A percentile compares a stretch with the other conserved stretches of the same genome.
Evolutionary conservation across 2,797 vertebrate species (phyloP).

Genomic region (Pantherophis vulpinus): DNA sequence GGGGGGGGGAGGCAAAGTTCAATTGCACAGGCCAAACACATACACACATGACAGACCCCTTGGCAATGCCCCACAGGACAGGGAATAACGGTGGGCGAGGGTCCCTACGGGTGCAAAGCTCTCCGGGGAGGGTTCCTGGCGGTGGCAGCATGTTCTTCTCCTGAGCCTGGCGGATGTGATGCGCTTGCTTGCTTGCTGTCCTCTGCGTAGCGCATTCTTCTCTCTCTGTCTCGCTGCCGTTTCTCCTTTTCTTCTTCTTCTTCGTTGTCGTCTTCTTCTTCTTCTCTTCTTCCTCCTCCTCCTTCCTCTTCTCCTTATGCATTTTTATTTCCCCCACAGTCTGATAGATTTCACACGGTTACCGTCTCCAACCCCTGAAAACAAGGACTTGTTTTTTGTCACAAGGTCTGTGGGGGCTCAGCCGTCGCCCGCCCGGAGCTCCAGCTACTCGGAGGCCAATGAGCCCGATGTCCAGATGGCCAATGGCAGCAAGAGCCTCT

Average conservation of each 20-base stretch:
- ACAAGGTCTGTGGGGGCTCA: constrained; percentile 94
- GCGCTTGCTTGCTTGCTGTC: not conserved
- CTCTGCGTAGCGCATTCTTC: constrained; percentile 60
- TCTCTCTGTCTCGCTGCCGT: constrained; percentile 28
- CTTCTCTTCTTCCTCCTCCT: constrained; percentile 42
- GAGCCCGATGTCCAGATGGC: constrained; percentile 92
- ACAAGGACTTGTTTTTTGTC: constrained; percentile 99
- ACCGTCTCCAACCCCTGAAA: constrained; percentile 98
- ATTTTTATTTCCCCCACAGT: constrained; percentile 78
- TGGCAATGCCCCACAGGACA: no score
- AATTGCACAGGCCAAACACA: not conserved
- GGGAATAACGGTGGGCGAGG: not conserved
- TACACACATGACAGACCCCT: no score
- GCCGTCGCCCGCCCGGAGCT: constrained; percentile 95
- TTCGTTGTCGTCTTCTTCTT: constrained; percentile 2
- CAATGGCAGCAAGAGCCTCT: constrained; percentile 95
- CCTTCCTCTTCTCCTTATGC: constrained; percentile 68
- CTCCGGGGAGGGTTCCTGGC: not conserved
- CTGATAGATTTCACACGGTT: constrained; percentile 97
- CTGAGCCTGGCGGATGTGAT: not conserved
- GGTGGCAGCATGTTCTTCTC: not conserved
- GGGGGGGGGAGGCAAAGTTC: constrained; percentile 42
- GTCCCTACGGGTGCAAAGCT: not conserved
- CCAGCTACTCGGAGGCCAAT: constrained; percentile 98
- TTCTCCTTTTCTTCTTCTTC: constrained; percentile 57